Conservation (phyloP, 1,140 invertebrate species). For the Drosophila carrolli region DNA sequence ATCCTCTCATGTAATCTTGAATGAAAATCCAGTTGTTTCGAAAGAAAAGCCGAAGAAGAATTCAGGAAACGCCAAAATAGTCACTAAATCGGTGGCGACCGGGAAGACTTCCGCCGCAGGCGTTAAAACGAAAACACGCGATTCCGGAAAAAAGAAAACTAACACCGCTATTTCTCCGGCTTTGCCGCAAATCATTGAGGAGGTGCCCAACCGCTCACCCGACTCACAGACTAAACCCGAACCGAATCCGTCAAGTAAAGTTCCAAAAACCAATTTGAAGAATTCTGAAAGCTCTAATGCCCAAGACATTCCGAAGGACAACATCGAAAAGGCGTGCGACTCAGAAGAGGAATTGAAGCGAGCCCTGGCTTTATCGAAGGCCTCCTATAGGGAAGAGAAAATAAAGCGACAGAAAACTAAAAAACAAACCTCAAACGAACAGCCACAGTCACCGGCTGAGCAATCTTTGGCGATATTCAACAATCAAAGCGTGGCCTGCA, state of each 20-base stretch:
- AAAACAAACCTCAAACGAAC: not conserved
- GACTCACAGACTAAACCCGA: not conserved
- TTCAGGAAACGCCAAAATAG: not conserved
- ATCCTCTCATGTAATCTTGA: not conserved
- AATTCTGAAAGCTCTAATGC: not conserved
- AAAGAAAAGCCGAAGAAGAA: not conserved
- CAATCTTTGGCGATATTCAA: slow-evolving; percentile 31
- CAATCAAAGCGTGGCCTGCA: slow-evolving; percentile 63
- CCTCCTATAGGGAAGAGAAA: slow-evolving; percentile 24
- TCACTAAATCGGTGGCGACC: not conserved
- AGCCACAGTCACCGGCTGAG: slow-evolving; percentile 1
- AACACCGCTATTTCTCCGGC: not conserved
- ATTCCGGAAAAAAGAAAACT: not conserved
- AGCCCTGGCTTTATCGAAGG: slow-evolving; percentile 39
- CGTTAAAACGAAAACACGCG: not conserved
- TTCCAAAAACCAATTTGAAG: not conserved
- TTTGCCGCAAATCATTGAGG: slow-evolving; percentile 4
- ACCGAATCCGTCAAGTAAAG: not conserved
- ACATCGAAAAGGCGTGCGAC: not conserved
- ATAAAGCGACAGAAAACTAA: slow-evolving; percentile 3
- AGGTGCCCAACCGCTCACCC: not conserved
- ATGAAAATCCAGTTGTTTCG: not conserved
- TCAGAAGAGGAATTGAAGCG: slow-evolving; percentile 32
- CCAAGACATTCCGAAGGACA: not conserved
- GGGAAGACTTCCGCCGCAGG: not conserved